Evolutionary conservation across 1,140 invertebrate genomes (phyloP), one percentile per base, ranked within the genome.

Genomic region (Magallana gigas): DNA sequence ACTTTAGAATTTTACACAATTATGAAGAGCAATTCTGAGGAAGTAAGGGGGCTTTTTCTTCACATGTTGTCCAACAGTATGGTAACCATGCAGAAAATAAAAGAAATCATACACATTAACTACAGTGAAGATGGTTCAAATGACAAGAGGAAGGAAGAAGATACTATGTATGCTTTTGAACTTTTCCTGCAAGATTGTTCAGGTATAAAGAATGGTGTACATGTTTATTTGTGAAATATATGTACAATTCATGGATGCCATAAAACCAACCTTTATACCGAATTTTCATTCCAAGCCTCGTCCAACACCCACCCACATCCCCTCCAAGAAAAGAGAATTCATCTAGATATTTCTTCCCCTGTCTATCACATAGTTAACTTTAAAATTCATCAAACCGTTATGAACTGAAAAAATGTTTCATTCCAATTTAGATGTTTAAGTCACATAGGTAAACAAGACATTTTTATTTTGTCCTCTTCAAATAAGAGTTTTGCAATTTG

Each of bases 11-110:
- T 62, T n/a, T 62, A 62, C 60, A 62, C 60, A 16, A 14, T 62
- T 62, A 62, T 62, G 60, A 62, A 62, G 60, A 62, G 60, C 60
- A 62, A 62, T 62, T 62, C 60, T 18, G 60, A 62, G 60, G 60
- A 62, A 62, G 14, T 62, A 62, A 62, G 60, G 60, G 60, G 60
- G 14, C 60, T 62, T 62, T 62, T 62, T 62, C 60, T 62, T 62
- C 60, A 62, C 60, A 62, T n/a, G 14, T 62, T 62, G 60, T 62
- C 60, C 60, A 62, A 62, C 60, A 62, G 60, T n/a, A 16, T 62
- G 14, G 8, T 62, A 62, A 62, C 60, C 60, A 62, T 62, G 60
- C 60, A 62, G 4, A 16, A 12, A 62, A 9, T 62, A 12, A 62
- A 62, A 62, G 60, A 62, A 62, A 62, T 62, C 18, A 62, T 62